phyloP scores from a whole-genome alignment of 2,113 vertebrate genomes.

The Terrapene triunguis region DNA sequence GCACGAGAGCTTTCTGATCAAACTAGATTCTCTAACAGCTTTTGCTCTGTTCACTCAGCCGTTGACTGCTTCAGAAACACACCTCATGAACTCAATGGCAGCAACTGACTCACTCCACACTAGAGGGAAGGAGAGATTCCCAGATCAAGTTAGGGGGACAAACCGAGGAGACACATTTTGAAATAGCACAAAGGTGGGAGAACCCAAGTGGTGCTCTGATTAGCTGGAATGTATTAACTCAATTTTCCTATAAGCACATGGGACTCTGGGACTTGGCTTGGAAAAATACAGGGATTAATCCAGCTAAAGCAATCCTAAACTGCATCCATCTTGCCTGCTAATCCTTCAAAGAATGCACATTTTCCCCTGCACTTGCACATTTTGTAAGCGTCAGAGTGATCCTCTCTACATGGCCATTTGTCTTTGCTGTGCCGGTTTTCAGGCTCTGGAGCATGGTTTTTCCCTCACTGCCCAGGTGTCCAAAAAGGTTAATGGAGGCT shows the following conservation, averaged over 20 bases:
- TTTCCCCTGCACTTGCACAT: not conserved
- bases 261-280: not conserved
- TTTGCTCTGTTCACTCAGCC: not conserved
- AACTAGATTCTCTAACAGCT: not conserved
- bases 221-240: not conserved
- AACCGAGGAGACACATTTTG: not conserved
- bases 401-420: not conserved
- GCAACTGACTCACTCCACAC: not conserved
- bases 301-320: not conserved
- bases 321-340: not conserved
- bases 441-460: not conserved
- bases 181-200: not conserved
- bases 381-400: not conserved
- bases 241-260: not conserved
- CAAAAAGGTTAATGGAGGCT: not conserved
- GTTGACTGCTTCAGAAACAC: not conserved
- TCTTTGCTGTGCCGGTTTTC: not conserved
- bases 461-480: not conserved
- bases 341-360: not conserved
- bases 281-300: not conserved
- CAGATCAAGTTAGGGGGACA: not conserved
- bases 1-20: not conserved
- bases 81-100: too few relatives aligned
- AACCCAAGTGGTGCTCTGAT: not conserved
- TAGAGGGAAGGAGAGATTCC: not conserved